phyloP scores from a whole-genome alignment of 2,888 invertebrate species.

The Lycocerus yunnanus region DNA sequence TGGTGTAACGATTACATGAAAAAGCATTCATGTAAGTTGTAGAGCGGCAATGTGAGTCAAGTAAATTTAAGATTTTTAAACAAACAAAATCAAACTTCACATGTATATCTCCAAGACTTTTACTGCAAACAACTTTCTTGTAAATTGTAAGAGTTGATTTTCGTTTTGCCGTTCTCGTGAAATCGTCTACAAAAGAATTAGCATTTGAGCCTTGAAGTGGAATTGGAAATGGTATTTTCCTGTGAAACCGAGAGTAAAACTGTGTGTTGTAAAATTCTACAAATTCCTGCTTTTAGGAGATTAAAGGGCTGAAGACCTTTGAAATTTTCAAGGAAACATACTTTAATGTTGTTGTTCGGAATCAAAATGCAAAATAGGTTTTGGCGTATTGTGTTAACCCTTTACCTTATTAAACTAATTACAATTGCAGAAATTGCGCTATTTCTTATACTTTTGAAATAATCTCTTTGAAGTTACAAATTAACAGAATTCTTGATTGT shows the following conservation, averaged over 20 bases:
- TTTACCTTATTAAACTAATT: slow-evolving; percentile 12
- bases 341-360: slow-evolving; percentile 17
- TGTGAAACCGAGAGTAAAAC: slow-evolving; percentile 24
- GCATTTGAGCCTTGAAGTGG: slow-evolving; percentile 23
- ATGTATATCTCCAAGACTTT: slow-evolving; percentile 4
- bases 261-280: slow-evolving; percentile 25
- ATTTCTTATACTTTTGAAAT: background rate
- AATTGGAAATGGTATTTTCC: slow-evolving; percentile 25
- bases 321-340: slow-evolving; percentile 23
- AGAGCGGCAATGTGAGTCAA: background rate
- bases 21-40: background rate
- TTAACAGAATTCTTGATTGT: background rate
- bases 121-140: slow-evolving; percentile 19
- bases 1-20: background rate
- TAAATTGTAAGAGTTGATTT: slow-evolving; percentile 20
- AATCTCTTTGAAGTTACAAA: background rate
- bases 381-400: slow-evolving; percentile 12
- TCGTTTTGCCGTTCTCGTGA: slow-evolving; percentile 18
- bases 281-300: slow-evolving; percentile 25
- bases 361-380: slow-evolving; percentile 17
- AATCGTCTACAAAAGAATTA: slow-evolving; percentile 25
- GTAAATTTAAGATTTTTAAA: slow-evolving; percentile 1
- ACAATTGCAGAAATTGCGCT: slow-evolving; percentile 8
- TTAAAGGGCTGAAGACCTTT: slow-evolving; percentile 22
- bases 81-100: background rate